These are phyloP conservation scores for Drosophila pachea DNA, from an alignment of 1,140 invertebrate species.

Conservation along the genomic window DNA sequence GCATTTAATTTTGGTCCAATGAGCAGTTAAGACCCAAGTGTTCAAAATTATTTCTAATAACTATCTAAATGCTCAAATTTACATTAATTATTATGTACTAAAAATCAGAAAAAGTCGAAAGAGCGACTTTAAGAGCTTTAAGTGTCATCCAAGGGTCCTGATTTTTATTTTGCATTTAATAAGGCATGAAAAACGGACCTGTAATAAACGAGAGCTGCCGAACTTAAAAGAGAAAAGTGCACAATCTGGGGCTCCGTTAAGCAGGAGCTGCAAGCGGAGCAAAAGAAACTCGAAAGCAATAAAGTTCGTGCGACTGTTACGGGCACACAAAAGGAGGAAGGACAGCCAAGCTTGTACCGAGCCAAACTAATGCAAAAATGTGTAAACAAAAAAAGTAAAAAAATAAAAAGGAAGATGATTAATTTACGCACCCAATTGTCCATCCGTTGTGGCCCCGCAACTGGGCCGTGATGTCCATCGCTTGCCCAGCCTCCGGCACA, in stretches of 20 bases:
- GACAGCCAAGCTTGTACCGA: conserved; percentile 12
- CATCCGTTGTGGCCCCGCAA: too few species aligned
- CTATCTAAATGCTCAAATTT: too few species aligned
- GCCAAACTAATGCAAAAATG: conserved; percentile 19
- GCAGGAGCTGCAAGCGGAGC: not conserved
- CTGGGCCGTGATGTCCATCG: conserved; percentile 37
- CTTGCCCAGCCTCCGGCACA: too few species aligned
- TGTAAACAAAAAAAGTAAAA: conserved; percentile 26
- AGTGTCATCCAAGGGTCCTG: too few species aligned
- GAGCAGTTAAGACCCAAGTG: too few species aligned
- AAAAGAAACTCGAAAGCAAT: not conserved
- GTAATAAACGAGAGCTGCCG: not conserved
- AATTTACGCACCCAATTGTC: conserved; percentile 64
- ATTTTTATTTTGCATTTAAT: too few species aligned
- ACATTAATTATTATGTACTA: too few species aligned
- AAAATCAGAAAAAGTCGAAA: too few species aligned
- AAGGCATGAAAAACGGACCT: not conserved
- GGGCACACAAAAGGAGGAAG: not conserved
- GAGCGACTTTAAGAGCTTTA: too few species aligned
- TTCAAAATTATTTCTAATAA: too few species aligned
- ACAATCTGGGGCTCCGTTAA: not conserved
- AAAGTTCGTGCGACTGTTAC: not conserved
- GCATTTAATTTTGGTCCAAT: too few species aligned
- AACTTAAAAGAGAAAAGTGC: not conserved
- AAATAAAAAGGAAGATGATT: conserved; percentile 62